A percentile compares a stretch with the other conserved stretches of the same genome.
These are phyloP conservation scores for Drosophila elegans DNA, from an alignment of 1,140 invertebrate species.

Conservation along the genomic window DNA sequence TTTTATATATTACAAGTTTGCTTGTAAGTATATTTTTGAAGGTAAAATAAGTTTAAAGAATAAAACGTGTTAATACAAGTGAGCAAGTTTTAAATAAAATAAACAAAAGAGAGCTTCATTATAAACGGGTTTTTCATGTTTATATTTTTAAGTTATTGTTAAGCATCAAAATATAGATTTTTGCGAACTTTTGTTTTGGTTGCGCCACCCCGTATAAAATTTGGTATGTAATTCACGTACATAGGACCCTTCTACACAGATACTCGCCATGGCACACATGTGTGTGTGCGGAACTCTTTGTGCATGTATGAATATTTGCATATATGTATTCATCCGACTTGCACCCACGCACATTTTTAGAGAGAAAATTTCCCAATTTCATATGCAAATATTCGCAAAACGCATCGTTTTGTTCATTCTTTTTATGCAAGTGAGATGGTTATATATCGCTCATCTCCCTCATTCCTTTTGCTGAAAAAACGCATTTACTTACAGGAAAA, in stretches of 20 bases:
- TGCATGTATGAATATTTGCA: conserved; percentile 1
- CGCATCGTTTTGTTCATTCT: conserved; percentile 52
- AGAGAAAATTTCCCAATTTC: conserved; percentile 71
- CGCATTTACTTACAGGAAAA: conserved; percentile 19
- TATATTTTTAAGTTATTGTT: too few relatives aligned
- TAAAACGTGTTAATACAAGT: too few relatives aligned
- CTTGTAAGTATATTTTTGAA: too few relatives aligned
- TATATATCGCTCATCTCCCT: neutral
- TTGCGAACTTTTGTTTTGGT: too few relatives aligned
- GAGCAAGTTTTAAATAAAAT: too few relatives aligned
- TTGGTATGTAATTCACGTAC: conserved; percentile 33
- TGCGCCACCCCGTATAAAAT: conserved; percentile 16
- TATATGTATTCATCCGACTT: conserved; percentile 18
- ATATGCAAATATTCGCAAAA: conserved; percentile 73
- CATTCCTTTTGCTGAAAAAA: neutral
- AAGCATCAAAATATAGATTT: too few relatives aligned
- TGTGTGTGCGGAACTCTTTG: neutral
- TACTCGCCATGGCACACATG: too few relatives aligned
- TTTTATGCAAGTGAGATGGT: conserved; percentile 22
- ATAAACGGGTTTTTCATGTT: too few relatives aligned
- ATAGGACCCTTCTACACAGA: conserved; percentile 15
- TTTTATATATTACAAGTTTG: too few relatives aligned
- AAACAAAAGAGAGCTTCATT: too few relatives aligned
- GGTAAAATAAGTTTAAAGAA: too few relatives aligned
- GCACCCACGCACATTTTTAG: conserved; percentile 42